Base-by-base conservation (phyloP, 2,113 vertebrate genomes). In the Myocastor coypus region DNA sequence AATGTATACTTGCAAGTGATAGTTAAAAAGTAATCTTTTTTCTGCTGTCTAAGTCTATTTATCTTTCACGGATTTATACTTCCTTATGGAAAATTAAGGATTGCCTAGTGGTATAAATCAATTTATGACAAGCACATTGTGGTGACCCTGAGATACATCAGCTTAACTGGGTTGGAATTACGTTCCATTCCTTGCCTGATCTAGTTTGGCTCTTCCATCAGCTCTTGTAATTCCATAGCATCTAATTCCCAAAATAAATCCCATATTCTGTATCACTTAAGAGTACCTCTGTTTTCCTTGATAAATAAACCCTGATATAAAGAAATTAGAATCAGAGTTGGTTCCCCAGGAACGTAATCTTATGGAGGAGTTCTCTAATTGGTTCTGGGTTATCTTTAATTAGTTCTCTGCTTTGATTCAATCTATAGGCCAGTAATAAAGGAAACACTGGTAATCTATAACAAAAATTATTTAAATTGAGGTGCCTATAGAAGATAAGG, bases 381-480 rank as follows among this genome's bases (percentile, higher is more conserved):
- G 34, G 2, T 71, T 63, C 17, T 63, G 26, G 40, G 68, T 73
- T 82, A 52, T 26, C 68, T 71, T n/a, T 17, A 37, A 71, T 71
- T 82, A 5, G 0, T 73, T 52, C 34, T 73, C 57, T 52, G 52
- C 64, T 50, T 61, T 88, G 52, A 50, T 82, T 82, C 16, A 17
- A 50, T 82, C 30, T 61, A 61, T 28, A 63, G 52, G 32, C 34
- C 55, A 82, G 32, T 63, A 32, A 32, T 71, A 82, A 88, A 88
- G 77, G 42, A 71, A 55, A 63, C 26, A 26, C 3, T 73, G 32
- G 77, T 71, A 88, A 88, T 71, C 68, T 83, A 75, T 40, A 32
- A 68, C 57, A 94, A 88, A 7, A 87, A 37, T 81, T 73, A 63
- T 11, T 75, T 87, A 69, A 69, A 71, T 80, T 93, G 71, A 83